Percentiles rank a stretch among this genome's conserved stretches.
phyloP scores from a whole-genome alignment of 1,140 invertebrate genomes.

The Chrysomallon squamiferum region DNA sequence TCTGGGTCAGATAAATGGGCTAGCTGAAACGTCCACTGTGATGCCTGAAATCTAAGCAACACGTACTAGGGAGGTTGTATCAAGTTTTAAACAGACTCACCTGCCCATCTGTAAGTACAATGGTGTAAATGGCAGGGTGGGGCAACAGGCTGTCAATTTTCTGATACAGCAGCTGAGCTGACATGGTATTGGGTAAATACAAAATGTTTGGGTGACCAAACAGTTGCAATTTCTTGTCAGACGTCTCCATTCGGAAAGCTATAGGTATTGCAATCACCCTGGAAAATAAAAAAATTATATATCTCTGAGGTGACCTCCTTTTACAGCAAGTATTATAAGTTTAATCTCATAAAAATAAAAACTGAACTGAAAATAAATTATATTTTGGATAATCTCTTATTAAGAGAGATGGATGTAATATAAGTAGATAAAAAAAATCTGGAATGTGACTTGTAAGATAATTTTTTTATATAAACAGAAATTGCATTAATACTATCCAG shows the following conservation, averaged over 20 bases:
- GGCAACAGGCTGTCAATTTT: conserved; percentile 67
- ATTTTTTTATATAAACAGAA: too few species aligned
- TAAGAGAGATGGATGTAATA: too few species aligned
- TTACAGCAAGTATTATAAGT: not conserved
- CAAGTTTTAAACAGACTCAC: too few species aligned
- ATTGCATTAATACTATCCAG: too few species aligned
- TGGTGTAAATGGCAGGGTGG: conserved; percentile 63
- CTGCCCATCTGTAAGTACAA: conserved; percentile 54
- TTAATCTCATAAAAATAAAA: not conserved
- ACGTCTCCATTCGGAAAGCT: conserved; percentile 66
- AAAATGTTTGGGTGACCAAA: conserved; percentile 71
- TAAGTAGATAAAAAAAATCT: too few species aligned
- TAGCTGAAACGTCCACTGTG: too few species aligned
- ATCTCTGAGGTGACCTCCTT: not conserved
- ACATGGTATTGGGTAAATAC: conserved; percentile 69
- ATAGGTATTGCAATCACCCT: conserved; percentile 68
- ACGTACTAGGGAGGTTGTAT: too few species aligned
- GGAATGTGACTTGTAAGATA: too few species aligned
- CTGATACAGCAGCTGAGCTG: conserved; percentile 66
- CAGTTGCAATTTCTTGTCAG: conserved; percentile 55
- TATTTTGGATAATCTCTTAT: conserved; percentile 1
- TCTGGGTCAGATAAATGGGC: too few species aligned
- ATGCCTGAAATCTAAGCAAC: too few species aligned
- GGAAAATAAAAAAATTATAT: conserved; percentile 7
- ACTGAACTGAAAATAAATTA: not conserved